Evolutionary conservation across 2,888 invertebrate species (phyloP).

Genomic region (Plutella xylostella): DNA sequence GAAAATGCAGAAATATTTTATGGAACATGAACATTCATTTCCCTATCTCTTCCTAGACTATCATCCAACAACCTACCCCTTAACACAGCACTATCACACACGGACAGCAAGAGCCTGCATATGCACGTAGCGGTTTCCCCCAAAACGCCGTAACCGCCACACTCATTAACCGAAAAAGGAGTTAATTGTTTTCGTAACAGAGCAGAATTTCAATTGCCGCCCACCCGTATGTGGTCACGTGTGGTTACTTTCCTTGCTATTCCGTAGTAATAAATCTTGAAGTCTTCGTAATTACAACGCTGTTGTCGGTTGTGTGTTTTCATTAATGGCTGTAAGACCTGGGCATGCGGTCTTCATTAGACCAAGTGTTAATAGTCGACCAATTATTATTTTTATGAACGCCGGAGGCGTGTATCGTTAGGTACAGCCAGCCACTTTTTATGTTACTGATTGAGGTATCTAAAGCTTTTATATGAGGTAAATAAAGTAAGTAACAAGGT

Average conservation of each 20-base stretch:
- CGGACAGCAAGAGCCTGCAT: constrained; percentile 52
- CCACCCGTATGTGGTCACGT: constrained; percentile 45
- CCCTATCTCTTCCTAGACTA: no score
- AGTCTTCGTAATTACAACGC: constrained; percentile 66
- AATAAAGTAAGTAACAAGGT: no score
- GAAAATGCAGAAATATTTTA: no score
- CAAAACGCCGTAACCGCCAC: constrained; percentile 29
- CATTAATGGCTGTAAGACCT: constrained; percentile 44
- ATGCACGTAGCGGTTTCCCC: constrained; percentile 44
- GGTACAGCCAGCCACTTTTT: no score
- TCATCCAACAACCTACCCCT: not conserved
- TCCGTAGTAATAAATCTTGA: constrained; percentile 63
- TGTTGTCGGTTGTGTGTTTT: constrained; percentile 66
- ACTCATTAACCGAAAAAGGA: constrained; percentile 35
- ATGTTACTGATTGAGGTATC: no score
- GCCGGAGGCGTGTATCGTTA: no score
- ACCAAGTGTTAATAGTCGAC: not conserved
- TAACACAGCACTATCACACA: constrained; percentile 41
- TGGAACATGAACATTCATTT: no score
- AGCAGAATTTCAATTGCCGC: constrained; percentile 37
- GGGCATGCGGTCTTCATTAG: constrained; percentile 20
- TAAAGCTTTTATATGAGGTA: no score
- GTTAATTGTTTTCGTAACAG: constrained; percentile 46
- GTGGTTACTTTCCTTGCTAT: constrained; percentile 58
- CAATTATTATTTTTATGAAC: no score